Evolutionary conservation across 1,140 invertebrate genomes (phyloP), one percentile per base, ranked within the genome.

Genomic region (Eubasilissa regina): DNA sequence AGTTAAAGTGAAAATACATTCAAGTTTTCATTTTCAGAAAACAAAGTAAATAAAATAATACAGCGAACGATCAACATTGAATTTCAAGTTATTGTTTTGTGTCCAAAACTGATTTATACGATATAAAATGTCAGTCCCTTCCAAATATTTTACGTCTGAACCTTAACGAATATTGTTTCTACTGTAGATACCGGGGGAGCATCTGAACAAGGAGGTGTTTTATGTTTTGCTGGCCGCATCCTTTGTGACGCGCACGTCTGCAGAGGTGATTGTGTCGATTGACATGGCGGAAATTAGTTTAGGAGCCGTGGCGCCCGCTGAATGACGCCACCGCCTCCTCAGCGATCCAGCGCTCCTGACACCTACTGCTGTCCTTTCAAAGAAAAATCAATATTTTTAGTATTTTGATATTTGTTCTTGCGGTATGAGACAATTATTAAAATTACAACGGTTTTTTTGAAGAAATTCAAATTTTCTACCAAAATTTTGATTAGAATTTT

Each of bases 251-350:
- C 12, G 48, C 73, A 73, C 76, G 70, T 77, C 77, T 76, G 74
- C 43, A 17, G 60, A 58, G 78, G 70, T 80, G 81, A 82, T 80
- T 82, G 78, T 82, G 79, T 75, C 70, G 81, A 82, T 82, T 82
- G 81, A 82, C 81, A 82, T 21, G 76, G 72, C 81, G 81, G 81
- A 82, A 82, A 82, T 82, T 80, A 82, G 78, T 82, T 82, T 82
- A 82, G 78, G 55, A 75, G 81, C 56, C 17, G 56, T 60, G 73
- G 45, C 66, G 77, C 53, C 15, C 47, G 56, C 75, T 80, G 81
- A 82, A 60, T 79, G 81, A 82, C 78, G 51, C 68, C 81, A 73
- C 78, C 77, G 58, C 73, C 51, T 53, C 70, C 8, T 11, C 55
- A 12, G 44, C 13, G 44, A 47, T 43, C 44, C 64, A 44, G 62